Percentiles rank a stretch among this genome's conserved stretches.
phyloP scores from a whole-genome alignment of 2,888 invertebrate genomes.

The Drosophila percnosoma region DNA sequence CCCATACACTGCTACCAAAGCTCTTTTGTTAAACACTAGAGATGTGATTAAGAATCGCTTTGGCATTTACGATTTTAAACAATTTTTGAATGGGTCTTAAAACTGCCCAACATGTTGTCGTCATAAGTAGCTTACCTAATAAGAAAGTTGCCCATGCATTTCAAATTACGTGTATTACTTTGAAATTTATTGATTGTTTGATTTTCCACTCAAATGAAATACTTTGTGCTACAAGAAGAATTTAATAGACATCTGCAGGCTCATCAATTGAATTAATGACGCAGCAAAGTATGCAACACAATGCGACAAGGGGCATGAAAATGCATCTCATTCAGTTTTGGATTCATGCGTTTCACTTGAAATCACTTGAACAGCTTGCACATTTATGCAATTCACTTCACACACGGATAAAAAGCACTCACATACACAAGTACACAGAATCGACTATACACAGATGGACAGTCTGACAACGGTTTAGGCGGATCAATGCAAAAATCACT shows the following conservation, averaged over 20 bases:
- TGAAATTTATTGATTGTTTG: constrained; percentile 12
- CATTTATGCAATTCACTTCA: constrained; percentile 71
- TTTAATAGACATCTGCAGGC: constrained; percentile 33
- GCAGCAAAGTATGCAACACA: constrained; percentile 64
- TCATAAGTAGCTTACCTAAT: constrained; percentile 6
- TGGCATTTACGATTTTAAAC: constrained; percentile 3
- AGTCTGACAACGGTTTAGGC: constrained; percentile 50
- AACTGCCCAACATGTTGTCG: background rate
- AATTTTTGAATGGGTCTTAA: constrained; percentile 8
- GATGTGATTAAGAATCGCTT: constrained; percentile 17
- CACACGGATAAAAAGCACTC: constrained; percentile 26
- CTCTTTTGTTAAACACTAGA: constrained; percentile 8
- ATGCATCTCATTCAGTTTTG: constrained; percentile 45
- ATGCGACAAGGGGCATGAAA: constrained; percentile 24
- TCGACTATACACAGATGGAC: constrained; percentile 8
- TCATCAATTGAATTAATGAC: constrained; percentile 69
- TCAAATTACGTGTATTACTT: constrained; percentile 22
- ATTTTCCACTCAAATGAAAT: constrained; percentile 9
- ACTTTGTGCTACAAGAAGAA: background rate
- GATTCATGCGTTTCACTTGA: constrained; percentile 56
- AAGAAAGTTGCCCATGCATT: constrained; percentile 3
- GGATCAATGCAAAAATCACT: constrained; percentile 68
- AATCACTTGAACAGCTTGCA: constrained; percentile 70
- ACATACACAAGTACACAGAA: background rate
- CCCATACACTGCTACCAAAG: constrained; percentile 4